phyloP scores from a whole-genome alignment of 2,888 invertebrate species.

The Yponomeuta plumbellus region DNA sequence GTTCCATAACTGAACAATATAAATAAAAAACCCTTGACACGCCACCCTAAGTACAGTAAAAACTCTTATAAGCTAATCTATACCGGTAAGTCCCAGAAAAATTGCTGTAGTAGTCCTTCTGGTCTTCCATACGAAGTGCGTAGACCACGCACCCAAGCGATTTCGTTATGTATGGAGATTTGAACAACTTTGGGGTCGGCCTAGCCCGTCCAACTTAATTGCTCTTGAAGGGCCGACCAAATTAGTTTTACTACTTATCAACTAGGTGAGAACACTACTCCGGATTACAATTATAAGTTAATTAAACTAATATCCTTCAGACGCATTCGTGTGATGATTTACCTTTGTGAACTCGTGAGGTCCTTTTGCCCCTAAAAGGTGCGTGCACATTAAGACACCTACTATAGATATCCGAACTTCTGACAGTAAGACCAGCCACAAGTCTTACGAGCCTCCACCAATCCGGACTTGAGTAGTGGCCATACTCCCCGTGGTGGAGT shows the following conservation, averaged over 20 bases:
- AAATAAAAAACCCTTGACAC: too few species aligned
- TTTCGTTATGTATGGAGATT: conserved; percentile 3
- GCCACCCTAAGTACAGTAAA: too few species aligned
- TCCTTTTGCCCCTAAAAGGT: background rate
- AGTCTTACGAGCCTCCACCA: too few species aligned
- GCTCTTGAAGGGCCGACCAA: conserved; percentile 2
- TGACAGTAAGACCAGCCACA: too few species aligned
- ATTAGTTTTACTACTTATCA: conserved; percentile 2
- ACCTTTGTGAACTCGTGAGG: background rate
- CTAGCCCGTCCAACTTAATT: background rate
- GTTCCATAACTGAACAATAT: too few species aligned
- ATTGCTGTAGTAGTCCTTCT: background rate
- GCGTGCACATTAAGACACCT: background rate
- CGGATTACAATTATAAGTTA: background rate
- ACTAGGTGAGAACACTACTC: conserved; percentile 2
- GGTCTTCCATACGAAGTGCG: background rate
- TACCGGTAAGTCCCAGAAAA: too few species aligned
- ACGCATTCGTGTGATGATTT: background rate
- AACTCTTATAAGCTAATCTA: too few species aligned
- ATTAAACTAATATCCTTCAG: conserved; percentile 1
- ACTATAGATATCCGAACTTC: too few species aligned
- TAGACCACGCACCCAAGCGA: background rate
- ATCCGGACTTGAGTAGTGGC: too few species aligned
- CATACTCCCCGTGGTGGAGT: too few species aligned
- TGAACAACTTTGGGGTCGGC: conserved; percentile 1